Percentiles rank a stretch among this genome's conserved stretches.
These are phyloP conservation scores for Eupsittula cactorum DNA, from an alignment of 2,113 vertebrate species.

Conservation along the genomic window DNA sequence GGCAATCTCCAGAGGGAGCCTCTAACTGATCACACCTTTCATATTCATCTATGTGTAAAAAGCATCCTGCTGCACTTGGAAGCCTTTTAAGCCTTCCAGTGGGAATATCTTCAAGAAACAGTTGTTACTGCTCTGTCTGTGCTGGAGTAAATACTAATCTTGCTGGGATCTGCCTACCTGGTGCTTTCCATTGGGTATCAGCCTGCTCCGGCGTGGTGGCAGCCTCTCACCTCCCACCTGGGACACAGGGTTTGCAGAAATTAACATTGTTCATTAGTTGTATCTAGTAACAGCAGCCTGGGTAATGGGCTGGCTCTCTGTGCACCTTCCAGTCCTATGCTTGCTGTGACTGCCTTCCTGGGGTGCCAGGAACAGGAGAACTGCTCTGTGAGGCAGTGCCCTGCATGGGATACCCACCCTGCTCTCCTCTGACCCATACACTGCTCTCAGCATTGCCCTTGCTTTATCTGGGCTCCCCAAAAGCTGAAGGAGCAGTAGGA, in stretches of 20 bases:
- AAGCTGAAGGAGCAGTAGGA: neutral
- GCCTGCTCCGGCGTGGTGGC: neutral
- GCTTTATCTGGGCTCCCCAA: neutral
- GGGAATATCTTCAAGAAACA: constrained; percentile 27
- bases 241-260: neutral
- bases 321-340: neutral
- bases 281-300: neutral
- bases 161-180: neutral
- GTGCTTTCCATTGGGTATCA: neutral
- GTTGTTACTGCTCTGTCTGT: neutral
- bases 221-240: neutral
- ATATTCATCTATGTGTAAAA: constrained; percentile 31
- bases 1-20: neutral
- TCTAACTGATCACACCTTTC: constrained; percentile 2
- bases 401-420: rapidly evolving
- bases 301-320: neutral
- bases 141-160: neutral
- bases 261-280: neutral
- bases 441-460: neutral
- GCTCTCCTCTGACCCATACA: rapidly evolving
- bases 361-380: neutral
- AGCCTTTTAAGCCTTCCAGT: constrained; percentile 40
- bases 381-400: neutral
- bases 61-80: constrained; percentile 20
- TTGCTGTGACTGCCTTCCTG: neutral